Evolutionary conservation across 1,140 invertebrate genomes (phyloP).

Genomic region (Plutomurus gul): DNA sequence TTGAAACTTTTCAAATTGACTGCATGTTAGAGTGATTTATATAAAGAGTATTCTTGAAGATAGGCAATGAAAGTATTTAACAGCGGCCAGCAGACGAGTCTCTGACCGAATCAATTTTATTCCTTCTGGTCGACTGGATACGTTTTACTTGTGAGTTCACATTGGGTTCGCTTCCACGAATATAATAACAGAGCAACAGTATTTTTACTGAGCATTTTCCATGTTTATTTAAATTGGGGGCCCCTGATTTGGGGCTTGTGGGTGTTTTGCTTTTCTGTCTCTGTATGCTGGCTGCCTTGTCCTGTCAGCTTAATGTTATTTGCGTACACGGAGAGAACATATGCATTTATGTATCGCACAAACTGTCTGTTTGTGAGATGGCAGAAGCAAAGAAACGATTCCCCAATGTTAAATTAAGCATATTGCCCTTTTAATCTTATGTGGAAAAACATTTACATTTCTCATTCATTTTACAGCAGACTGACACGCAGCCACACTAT

Average conservation of each 20-base stretch:
- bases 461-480: conserved; percentile 1
- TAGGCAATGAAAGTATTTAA: too few species aligned
- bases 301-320: conserved; percentile 10
- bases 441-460: background rate
- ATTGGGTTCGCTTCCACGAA: conserved; percentile 3
- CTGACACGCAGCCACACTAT: background rate
- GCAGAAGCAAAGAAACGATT: background rate
- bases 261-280: conserved; percentile 21
- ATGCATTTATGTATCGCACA: conserved; percentile 5
- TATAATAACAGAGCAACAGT: background rate
- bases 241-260: background rate
- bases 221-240: conserved; percentile 49
- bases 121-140: background rate
- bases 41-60: too few species aligned
- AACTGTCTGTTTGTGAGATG: conserved; percentile 5
- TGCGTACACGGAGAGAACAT: too few species aligned
- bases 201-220: conserved; percentile 3
- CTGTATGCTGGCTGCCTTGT: background rate
- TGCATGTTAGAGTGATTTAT: background rate
- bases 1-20: background rate
- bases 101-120: background rate
- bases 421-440: conserved; percentile 51
- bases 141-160: background rate
- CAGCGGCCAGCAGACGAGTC: background rate
- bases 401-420: conserved; percentile 49